A percentile compares a stretch with the other conserved stretches of the same genome.
These are phyloP conservation scores for Steinernema carpocapsae DNA, from an alignment of 2,888 invertebrate genomes.

Conservation along the genomic window DNA sequence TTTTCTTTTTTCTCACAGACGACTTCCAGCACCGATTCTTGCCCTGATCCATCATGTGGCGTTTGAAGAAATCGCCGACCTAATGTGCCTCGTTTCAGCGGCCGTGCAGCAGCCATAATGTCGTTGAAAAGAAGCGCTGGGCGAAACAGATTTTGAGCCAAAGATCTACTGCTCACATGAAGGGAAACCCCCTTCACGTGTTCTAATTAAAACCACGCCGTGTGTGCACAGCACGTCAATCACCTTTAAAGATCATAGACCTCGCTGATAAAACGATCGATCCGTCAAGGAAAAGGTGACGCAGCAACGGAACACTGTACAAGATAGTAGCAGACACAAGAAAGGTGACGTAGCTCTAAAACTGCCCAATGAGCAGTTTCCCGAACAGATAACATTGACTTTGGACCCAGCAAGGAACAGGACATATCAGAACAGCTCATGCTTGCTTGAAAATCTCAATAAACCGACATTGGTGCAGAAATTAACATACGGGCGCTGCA, in stretches of 20 bases:
- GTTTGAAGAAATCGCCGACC: constrained; percentile 9
- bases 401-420: too few species aligned
- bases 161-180: not conserved
- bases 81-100: not conserved
- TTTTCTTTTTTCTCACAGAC: constrained; percentile 18
- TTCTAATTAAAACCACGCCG: not conserved
- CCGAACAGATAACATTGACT: too few species aligned
- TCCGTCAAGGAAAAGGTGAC: constrained; percentile 8
- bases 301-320: not conserved
- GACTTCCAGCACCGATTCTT: constrained; percentile 20
- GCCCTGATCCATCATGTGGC: not conserved
- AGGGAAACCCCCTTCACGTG: constrained; percentile 28
- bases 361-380: too few species aligned
- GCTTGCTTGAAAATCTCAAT: too few species aligned
- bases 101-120: not conserved
- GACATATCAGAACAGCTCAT: too few species aligned
- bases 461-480: too few species aligned
- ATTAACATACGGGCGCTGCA: too few species aligned
- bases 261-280: not conserved
- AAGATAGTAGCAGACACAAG: not conserved
- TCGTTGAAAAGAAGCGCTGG: constrained; percentile 24
- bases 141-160: not conserved
- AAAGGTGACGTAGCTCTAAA: not conserved
- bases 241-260: constrained; percentile 33
- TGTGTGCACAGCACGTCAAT: constrained; percentile 20